Evolutionary conservation across 2,113 vertebrate species (phyloP), one percentile per base, ranked within the genome.

Genomic region (Amphilophus citrinellus): DNA sequence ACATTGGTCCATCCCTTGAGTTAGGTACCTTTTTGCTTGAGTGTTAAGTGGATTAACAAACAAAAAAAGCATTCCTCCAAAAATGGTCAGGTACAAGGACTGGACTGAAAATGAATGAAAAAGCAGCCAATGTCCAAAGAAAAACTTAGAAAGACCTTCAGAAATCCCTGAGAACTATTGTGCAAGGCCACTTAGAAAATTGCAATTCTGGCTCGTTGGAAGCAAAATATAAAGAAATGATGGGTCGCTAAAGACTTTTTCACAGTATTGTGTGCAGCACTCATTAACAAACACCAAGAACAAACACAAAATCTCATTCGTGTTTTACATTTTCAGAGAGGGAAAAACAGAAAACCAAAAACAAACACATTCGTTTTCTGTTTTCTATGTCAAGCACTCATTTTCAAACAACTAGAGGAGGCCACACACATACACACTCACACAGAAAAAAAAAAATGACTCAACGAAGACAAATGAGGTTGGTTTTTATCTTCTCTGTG

Each of bases 401-500:
- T 79, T 75, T 87, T 79, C 24, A 75, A 78, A 80, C 47, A 4
- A 42, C 58, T 37, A 10, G 1, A 75, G 22, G 73, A 81, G 76
- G 79, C 83, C 84, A 77, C 87, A 85, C 61, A 76, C 88, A 77
- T 10, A 24, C 14, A 73, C 2, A 27, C 42, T 62, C 35, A 30
- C 11, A 8, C 6, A 18, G 65, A 4, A 37, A 18, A 35, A 42
- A 42, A 15, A 53, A 20, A 37, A 11, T 6, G 22, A 24, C 60
- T 14, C 18, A 18, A 44, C 4, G 3, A 56, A 50, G 27, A 80
- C 77, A 82, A 80, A 42, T 44, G 15, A 66, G 42, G 37, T 10
- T 53, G 39, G 8, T 24, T 73, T 85, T 84, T 83, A 84, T 91
- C 56, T 85, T 59, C 27, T 71, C 22, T 42, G 68, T 32, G 22